Evolutionary conservation across 2,113 vertebrate species (phyloP), one percentile per base, ranked within the genome.

Genomic region (Sialia sialis): DNA sequence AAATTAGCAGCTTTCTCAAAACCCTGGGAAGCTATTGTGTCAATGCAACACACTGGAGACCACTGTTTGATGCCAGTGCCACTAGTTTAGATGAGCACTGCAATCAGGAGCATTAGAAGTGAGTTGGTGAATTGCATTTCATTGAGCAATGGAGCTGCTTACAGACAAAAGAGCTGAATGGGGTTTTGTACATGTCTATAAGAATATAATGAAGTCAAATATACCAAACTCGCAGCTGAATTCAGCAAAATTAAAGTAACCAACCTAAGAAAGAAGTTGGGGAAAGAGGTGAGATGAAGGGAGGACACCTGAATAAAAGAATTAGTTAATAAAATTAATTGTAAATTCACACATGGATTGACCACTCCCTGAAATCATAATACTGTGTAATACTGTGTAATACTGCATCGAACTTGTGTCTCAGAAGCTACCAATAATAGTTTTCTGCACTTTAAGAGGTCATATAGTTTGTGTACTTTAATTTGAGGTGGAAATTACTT

Each of bases 1-100:
- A 90, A 97, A 94, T 94, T 94, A 93, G 75, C 72, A 82, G 90
- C 96, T 95, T 97, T 97, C 92, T 92, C 55, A 92, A 95, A 95
- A 93, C 91, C 67, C 87, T 76, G 74, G 92, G 96, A 96, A 94
- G 84, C 96, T 87, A 94, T 62, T 96, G 87, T 92, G 87, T 96
- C 93, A 82, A 76, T 96, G 96, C 89, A 95, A 90, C 86, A 84
- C 26, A 84, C 95, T 96, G 92, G 84, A 96, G 90, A 94, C 91
- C 84, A 91, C 84, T 93, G 89, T 92, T 96, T 96, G 89, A 94
- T 94, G 81, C 85, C 87, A 95, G 81, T 91, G 81, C 79, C 84
- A 74, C 87, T 82, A 93, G 90, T 84, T 93, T 91, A 95, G 91
- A 97, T 83, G 93, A 97, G 78, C 95, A 90, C 80, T 95, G 93